A percentile compares a stretch with the other conserved stretches of the same genome.
phyloP scores from a whole-genome alignment of 1,140 invertebrate species.

The Coptotermes formosanus region DNA sequence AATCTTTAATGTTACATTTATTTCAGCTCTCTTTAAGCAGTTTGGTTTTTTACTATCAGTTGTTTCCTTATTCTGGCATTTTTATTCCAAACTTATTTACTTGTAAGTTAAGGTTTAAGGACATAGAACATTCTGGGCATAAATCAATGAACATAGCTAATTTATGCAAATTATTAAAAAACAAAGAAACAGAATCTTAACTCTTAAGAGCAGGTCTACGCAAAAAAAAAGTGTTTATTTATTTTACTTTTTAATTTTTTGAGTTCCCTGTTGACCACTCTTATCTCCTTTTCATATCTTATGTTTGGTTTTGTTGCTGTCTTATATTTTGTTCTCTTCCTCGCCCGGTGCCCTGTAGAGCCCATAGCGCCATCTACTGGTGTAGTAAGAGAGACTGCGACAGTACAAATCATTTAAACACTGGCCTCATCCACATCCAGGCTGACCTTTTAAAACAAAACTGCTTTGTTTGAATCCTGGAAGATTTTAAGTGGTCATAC shows the following conservation, averaged over 20 bases:
- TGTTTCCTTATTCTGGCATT: background rate
- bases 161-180: background rate
- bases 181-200: background rate
- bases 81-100: background rate
- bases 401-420: slow-evolving; percentile 24
- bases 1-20: too few species aligned
- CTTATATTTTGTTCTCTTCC: slow-evolving; percentile 33
- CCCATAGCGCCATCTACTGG: slow-evolving; percentile 25
- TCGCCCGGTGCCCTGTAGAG: slow-evolving; percentile 21
- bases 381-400: slow-evolving; percentile 32
- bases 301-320: slow-evolving; percentile 21
- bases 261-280: slow-evolving; percentile 25
- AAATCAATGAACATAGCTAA: background rate
- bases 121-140: background rate
- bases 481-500: slow-evolving; percentile 22
- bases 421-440: slow-evolving; percentile 27
- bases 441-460: background rate
- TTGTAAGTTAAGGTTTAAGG: background rate
- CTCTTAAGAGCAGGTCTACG: background rate
- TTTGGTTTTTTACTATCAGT: background rate
- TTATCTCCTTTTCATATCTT: slow-evolving; percentile 29
- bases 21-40: background rate
- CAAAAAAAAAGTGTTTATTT: background rate
- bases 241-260: slow-evolving; percentile 7
- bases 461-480: slow-evolving; percentile 21